Evolutionary conservation across 2,797 vertebrate species (phyloP), one percentile per base, ranked within the genome.

Genomic region (Hybognathus amarus): DNA sequence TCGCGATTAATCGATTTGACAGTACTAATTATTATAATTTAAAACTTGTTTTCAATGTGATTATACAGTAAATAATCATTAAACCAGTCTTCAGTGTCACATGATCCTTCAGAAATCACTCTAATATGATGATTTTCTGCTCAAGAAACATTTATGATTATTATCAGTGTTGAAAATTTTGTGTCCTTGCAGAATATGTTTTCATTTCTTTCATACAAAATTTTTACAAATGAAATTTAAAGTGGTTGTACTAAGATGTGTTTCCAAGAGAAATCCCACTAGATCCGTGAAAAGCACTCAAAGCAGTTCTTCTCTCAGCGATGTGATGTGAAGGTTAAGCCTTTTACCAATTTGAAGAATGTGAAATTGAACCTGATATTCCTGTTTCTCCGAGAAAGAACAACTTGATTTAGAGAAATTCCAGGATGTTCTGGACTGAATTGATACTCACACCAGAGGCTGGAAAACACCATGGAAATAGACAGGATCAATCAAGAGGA

Each of bases 401-500:
- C 40, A 61, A 61, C 56, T 78, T 77, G 64, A 74, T 81, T 80
- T 66, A 63, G 69, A 74, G 56, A 79, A 73, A 83, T 75, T 70
- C 66, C 24, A 38, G 61, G 59, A 88, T 74, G 83, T 42, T 45
- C 38, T 79, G 61, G 59, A 67, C 12, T n/a, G 63, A 73, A 86
- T 90, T 85, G 50, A 90, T 87, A 85, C 54, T 63, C 56, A 22
- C 22, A 82, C 79, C 47, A 84, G 68, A 85, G 50, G 77, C 83
- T 52, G 68, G 40, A 79, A 78, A 85, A 73, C n/a, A 69, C 66
- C 56, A 69, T 40, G 67, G 80, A 87, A 56, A 82, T 61, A 12
- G 61, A 80, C 54, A 6, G 33, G 82, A 87, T 88, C 86, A 86
- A 89, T 89, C 40, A 36, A 77, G 82, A 24, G 84, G 83, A 88